A percentile compares a stretch with the other conserved stretches of the same genome.
phyloP scores from a whole-genome alignment of 37 sponge, comb jelly and placozoan species.

The Halichondria panicea region DNA sequence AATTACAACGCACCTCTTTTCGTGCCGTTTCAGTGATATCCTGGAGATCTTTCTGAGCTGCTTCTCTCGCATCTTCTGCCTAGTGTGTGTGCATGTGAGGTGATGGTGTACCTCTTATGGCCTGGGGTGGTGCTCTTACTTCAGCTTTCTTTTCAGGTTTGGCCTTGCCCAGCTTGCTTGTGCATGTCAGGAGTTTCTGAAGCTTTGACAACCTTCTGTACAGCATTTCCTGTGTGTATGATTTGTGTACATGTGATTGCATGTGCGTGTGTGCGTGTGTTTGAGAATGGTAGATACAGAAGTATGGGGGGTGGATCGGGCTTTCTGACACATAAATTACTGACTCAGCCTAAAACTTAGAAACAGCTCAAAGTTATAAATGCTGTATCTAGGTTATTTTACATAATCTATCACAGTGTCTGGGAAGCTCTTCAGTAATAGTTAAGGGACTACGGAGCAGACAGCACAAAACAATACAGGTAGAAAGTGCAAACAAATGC shows the following conservation, averaged over 20 bases:
- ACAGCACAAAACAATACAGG: no score
- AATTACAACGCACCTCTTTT: slow-evolving; percentile 28
- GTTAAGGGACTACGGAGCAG: no score
- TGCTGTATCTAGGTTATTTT: no score
- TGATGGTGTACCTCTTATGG: background rate
- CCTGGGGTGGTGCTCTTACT: slow-evolving; percentile 11
- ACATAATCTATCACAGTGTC: no score
- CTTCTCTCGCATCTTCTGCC: slow-evolving; percentile 37
- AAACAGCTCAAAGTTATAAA: no score
- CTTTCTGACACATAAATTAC: background rate
- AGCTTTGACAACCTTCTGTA: slow-evolving; percentile 27
- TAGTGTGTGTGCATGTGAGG: background rate
- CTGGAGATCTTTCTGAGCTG: slow-evolving; percentile 16
- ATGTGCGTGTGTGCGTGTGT: background rate
- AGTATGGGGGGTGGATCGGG: background rate
- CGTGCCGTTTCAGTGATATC: slow-evolving; percentile 29
- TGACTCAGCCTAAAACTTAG: no score
- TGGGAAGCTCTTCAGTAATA: no score
- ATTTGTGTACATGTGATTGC: background rate
- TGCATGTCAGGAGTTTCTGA: slow-evolving; percentile 27
- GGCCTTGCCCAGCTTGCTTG: slow-evolving; percentile 57
- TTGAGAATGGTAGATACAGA: slow-evolving; percentile 2
- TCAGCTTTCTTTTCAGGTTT: slow-evolving; percentile 59
- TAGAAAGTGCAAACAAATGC: no score
- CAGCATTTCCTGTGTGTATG: slow-evolving; percentile 57